Base-by-base conservation (phyloP, 2,888 invertebrate species). In the Noctua janthe region DNA sequence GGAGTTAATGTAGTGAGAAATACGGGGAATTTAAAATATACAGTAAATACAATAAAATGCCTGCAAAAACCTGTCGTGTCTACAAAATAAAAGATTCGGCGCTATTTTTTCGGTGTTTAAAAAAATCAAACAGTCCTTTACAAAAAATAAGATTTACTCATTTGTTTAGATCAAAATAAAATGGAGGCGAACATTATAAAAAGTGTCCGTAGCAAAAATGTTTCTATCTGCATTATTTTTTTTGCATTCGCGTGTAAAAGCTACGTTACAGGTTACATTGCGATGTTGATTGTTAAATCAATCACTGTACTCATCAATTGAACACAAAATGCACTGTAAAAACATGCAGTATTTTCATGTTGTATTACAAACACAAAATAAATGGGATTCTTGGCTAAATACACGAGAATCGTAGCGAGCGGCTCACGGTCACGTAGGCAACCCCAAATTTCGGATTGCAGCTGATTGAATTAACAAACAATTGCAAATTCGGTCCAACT, bases 231-330 rank as follows among this genome's bases (percentile, higher is more conserved):
- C 72, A 67, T 75, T 64, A 13, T 49, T 75, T 80, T 80, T 64
- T 23, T 17, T 75, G 84, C 54, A 87, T 69, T 47, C 13, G n/a
- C 20, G 69, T 76, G 85, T 72, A 85, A 76, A 74, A 76, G 35
- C 29, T 29, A 75, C 54, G 35, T 69, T 51, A 80, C 70, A 74
- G 35, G 39, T 62, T 51, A 67, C 11, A 75, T 64, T 54, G 39
- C 43, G n/a, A n/a, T 86, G 72, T 83, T 83, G 73, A 54, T 85
- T 77, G 80, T 77, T 80, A 64, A 64, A 87, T 84, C 80, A 84
- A 87, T 85, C 80, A 84, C n/a, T 70, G 69, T 74, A 51, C 67
- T 56, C 87, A 87, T 83, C 59, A 69, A 72, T 76, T 74, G 71
- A 62, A 84, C 64, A 74, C 69, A 49, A 74, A 83, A 74, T 72